Evolutionary conservation across 2,797 vertebrate species (phyloP).

Genomic region (Sebastes nivosus): DNA sequence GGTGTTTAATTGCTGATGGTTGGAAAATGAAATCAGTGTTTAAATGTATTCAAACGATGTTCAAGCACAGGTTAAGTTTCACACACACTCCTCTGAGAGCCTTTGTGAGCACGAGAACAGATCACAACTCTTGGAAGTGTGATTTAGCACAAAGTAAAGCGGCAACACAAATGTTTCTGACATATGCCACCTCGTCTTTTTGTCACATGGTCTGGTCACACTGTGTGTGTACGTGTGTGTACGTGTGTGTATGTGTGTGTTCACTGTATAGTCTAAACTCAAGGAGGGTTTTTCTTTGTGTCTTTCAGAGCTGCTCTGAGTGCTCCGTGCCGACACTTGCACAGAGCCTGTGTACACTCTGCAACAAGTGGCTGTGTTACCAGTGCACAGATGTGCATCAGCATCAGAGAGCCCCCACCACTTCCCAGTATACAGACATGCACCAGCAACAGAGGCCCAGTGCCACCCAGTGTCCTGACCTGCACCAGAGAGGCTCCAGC

Average conservation of each 20-base stretch:
- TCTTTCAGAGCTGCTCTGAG: conserved; percentile 82
- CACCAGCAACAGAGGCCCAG: conserved; percentile 70
- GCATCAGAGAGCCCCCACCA: conserved; percentile 67
- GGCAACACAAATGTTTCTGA: conserved; percentile 32
- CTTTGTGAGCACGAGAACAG: conserved; percentile 15
- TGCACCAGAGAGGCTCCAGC: conserved; percentile 71
- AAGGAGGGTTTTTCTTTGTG: conserved; percentile 1
- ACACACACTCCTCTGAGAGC: neutral
- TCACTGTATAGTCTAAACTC: neutral
- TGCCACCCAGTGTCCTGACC: conserved; percentile 63
- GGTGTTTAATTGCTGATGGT: neutral
- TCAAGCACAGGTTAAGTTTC: neutral
- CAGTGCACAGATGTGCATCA: conserved; percentile 86
- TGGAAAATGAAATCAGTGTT: neutral
- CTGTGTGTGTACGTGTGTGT: neutral
- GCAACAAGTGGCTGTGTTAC: conserved; percentile 88
- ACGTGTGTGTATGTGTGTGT: neutral
- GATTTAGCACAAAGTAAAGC: conserved; percentile 26
- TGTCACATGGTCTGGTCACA: conserved; percentile 6
- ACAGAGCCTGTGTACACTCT: conserved; percentile 85
- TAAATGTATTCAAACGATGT: neutral
- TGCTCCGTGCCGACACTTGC: conserved; percentile 81
- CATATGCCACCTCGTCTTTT: conserved; percentile 39
- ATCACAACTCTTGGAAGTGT: conserved; percentile 30
- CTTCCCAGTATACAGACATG: conserved; percentile 66